Evolutionary conservation across 1,140 invertebrate species (phyloP).

Genomic region (Magallana ariakensis): DNA sequence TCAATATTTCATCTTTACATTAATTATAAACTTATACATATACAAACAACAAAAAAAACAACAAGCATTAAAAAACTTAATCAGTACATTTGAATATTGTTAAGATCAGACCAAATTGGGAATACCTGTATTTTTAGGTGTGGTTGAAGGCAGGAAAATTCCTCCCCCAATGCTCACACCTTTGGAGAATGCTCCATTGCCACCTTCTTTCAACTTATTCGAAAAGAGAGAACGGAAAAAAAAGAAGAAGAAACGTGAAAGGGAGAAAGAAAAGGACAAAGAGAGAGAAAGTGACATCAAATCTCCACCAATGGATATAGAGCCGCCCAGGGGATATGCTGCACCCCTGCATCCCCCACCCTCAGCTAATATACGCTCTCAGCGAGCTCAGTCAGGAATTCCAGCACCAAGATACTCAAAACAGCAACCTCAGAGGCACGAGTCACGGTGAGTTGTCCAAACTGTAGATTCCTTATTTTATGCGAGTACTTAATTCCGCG

Average conservation of each 20-base stretch:
- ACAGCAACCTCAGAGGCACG: constrained; percentile 68
- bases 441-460: constrained; percentile 60
- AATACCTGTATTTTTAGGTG: constrained; percentile 52
- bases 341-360: constrained; percentile 73
- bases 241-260: constrained; percentile 68
- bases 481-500: too few species aligned
- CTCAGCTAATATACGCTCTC: constrained; percentile 61
- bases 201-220: constrained; percentile 60
- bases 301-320: constrained; percentile 68
- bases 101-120: not conserved
- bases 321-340: constrained; percentile 71
- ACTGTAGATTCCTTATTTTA: too few species aligned
- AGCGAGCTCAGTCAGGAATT: constrained; percentile 61
- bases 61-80: not conserved
- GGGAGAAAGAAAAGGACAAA: constrained; percentile 58
- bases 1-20: not conserved
- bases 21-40: not conserved
- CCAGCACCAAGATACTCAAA: constrained; percentile 70
- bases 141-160: constrained; percentile 71
- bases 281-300: constrained; percentile 65
- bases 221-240: constrained; percentile 68
- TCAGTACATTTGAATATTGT: not conserved
- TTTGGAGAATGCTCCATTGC: constrained; percentile 73
- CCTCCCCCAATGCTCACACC: constrained; percentile 72
- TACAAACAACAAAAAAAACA: not conserved